Evolutionary conservation across 1,140 invertebrate genomes (phyloP).

Genomic region (Heliconius eleuchia): DNA sequence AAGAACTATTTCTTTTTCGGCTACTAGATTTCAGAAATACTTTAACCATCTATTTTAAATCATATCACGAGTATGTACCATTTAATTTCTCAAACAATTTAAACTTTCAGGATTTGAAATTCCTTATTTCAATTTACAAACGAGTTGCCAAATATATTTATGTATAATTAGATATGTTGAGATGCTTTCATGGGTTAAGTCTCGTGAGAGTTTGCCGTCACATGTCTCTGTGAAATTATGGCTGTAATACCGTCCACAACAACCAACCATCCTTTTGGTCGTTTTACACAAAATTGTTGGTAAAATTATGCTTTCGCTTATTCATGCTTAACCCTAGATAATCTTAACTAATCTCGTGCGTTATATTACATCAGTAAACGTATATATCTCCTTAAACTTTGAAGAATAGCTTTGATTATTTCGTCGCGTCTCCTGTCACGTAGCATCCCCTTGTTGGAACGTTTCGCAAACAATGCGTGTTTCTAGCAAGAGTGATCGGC

Average conservation of each 20-base stretch:
- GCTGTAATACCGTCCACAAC: constrained; percentile 21
- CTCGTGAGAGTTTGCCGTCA: constrained; percentile 26
- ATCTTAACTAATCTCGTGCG: constrained; percentile 13
- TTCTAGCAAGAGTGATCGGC: constrained; percentile 50
- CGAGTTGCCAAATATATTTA: constrained; percentile 9
- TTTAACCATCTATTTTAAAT: too few species aligned
- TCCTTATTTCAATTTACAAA: constrained; percentile 1
- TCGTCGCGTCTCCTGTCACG: constrained; percentile 43
- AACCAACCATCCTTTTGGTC: constrained; percentile 20
- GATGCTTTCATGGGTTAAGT: constrained; percentile 30
- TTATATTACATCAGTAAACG: constrained; percentile 1
- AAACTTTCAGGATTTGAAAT: constrained; percentile 6
- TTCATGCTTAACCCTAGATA: constrained; percentile 20
- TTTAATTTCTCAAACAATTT: background rate
- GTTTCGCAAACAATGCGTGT: constrained; percentile 63
- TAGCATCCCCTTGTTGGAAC: constrained; percentile 45
- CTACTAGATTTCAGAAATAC: background rate
- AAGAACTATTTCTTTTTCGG: background rate
- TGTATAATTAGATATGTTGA: constrained; percentile 29
- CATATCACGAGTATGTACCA: background rate
- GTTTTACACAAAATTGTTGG: background rate
- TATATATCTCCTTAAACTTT: constrained; percentile 22
- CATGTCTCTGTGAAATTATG: constrained; percentile 25
- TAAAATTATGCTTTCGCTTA: constrained; percentile 15
- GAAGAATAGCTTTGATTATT: constrained; percentile 49